Percentiles rank a stretch among this genome's conserved stretches.
Evolutionary conservation across 2,888 invertebrate genomes (phyloP).

Genomic region (Antheraea assamensis): DNA sequence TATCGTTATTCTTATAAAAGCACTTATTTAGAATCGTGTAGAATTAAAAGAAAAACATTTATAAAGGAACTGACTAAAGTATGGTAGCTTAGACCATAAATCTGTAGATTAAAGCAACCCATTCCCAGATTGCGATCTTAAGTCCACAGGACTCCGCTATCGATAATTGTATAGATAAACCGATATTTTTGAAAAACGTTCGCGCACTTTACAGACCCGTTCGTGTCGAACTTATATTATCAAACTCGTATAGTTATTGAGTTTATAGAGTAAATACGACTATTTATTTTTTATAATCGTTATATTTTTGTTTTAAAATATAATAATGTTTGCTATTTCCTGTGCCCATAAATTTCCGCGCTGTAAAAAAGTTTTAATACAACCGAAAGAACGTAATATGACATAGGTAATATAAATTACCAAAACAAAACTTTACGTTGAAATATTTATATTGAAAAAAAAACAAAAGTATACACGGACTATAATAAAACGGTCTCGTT

Average conservation of each 20-base stretch:
- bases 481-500: constrained; percentile 62
- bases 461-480: constrained; percentile 50
- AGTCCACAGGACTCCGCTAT: constrained; percentile 60
- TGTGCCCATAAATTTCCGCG: background rate
- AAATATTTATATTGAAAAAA: constrained; percentile 35
- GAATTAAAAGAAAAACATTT: constrained; percentile 42
- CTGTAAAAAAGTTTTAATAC: background rate
- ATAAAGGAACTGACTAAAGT: constrained; percentile 64
- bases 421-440: constrained; percentile 10
- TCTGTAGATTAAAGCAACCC: constrained; percentile 75
- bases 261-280: background rate
- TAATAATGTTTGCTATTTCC: background rate
- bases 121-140: constrained; percentile 73
- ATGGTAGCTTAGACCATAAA: constrained; percentile 69
- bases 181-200: constrained; percentile 58
- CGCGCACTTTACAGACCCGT: constrained; percentile 10
- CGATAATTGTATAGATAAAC: constrained; percentile 74
- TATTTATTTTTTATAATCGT: background rate
- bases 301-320: background rate
- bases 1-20: background rate
- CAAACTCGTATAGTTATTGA: background rate
- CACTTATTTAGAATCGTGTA: constrained; percentile 7
- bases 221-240: background rate
- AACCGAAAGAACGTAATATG: background rate
- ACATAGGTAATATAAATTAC: background rate